Evolutionary conservation across 2,113 vertebrate genomes (phyloP).

Genomic region (Phoxinus phoxinus): DNA sequence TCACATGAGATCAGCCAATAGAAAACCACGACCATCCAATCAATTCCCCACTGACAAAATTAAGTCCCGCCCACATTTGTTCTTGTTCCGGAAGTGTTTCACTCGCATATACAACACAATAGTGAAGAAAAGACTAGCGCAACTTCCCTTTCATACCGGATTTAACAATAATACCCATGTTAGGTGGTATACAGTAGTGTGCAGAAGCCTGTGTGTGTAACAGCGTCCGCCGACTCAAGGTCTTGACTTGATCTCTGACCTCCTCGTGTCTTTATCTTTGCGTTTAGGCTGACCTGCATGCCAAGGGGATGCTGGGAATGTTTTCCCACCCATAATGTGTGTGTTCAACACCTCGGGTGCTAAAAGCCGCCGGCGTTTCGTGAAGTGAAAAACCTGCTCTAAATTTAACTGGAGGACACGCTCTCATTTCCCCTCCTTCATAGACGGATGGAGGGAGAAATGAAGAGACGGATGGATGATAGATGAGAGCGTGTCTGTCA

Average conservation of each 20-base stretch:
- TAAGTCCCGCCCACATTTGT: no score
- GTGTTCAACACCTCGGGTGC: slow-evolving; percentile 62
- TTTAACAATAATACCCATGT: no score
- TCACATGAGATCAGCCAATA: no score
- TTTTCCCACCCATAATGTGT: slow-evolving; percentile 64
- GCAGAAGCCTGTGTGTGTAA: background rate
- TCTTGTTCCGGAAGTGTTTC: no score
- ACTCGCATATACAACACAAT: no score
- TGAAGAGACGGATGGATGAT: background rate
- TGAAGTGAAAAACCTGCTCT: slow-evolving; percentile 43
- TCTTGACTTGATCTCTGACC: slow-evolving; percentile 41
- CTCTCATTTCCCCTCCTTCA: slow-evolving; percentile 19
- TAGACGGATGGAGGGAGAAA: background rate
- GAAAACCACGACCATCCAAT: no score
- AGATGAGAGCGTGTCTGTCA: background rate
- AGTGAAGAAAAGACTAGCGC: no score
- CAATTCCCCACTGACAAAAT: no score
- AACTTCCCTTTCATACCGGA: no score
- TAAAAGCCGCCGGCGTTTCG: slow-evolving; percentile 57
- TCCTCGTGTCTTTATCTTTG: background rate
- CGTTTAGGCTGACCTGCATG: slow-evolving; percentile 14
- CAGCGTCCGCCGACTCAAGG: background rate
- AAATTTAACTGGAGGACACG: slow-evolving; percentile 56
- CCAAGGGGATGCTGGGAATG: slow-evolving; percentile 49
- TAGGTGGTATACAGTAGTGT: background rate